Conservation (phyloP, 2,797 vertebrate species). For the Acipenser ruthenus region DNA sequence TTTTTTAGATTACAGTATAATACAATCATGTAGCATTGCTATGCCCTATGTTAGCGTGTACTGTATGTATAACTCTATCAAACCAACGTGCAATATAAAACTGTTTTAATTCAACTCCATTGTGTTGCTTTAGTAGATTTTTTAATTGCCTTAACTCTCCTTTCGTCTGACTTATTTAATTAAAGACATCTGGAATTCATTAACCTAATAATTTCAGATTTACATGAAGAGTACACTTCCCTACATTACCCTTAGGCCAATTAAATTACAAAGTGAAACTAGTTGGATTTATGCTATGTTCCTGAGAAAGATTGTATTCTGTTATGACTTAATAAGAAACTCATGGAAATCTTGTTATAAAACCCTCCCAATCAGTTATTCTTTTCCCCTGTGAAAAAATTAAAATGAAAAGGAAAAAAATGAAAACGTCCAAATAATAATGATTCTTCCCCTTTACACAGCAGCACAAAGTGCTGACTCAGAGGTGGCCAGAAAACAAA, state of each 20-base stretch:
- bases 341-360: constrained; percentile 20
- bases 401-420: constrained; percentile 10
- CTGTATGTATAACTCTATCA: too few species aligned
- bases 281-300: constrained; percentile 7
- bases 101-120: too few species aligned
- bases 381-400: not conserved
- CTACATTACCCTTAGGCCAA: not conserved
- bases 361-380: constrained; percentile 1
- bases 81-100: too few species aligned
- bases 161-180: constrained; percentile 9
- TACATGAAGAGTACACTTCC: constrained; percentile 9
- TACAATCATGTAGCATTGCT: too few species aligned
- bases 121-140: not conserved
- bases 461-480: not conserved
- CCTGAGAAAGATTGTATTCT: constrained; percentile 18
- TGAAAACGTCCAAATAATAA: constrained; percentile 17
- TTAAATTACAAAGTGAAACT: too few species aligned
- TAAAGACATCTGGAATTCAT: constrained; percentile 12
- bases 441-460: constrained; percentile 9
- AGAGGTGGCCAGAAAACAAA: not conserved
- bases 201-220: constrained; percentile 13
- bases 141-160: constrained; percentile 5
- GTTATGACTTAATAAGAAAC: constrained; percentile 16
- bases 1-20: too few species aligned
- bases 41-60: too few species aligned